Base-by-base conservation (phyloP, 2,888 invertebrate genomes). In the Harpagoxenus sublaevis region DNA sequence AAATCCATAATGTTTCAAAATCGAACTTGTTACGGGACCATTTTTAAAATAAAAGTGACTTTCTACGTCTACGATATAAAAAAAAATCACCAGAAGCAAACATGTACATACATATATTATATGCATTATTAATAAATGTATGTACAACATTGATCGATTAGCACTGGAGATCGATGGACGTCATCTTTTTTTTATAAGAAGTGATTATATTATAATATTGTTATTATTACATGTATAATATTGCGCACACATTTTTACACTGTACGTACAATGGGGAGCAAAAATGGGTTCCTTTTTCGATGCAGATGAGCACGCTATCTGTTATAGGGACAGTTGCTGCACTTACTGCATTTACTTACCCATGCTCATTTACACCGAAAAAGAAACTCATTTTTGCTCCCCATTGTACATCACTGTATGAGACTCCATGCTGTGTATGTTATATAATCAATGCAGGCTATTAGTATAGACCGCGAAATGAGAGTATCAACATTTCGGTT, bases 401-500 rank as follows among this genome's bases (percentile, higher is more conserved):
- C 23, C 23, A 23, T 23, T 23, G 23, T 23, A 23, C 0, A 63
- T 75, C 10, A 45, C 45, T 75, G n/a, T 28, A 45, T 8, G 10
- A 78, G 12, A 31, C 9, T 45, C 28, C n/a, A n/a, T 4, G 8
- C 15, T 31, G 15, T 31, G 15, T 51, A 31, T 3, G 39, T 89
- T 89, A 62, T 68, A 75, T 60, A 89, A 89, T 68, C 23, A 78
- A 87, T 71, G 75, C 45, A 39, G 62, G 10, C 42, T 9, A 70
- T 12, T 77, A 68, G 60, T 75, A 70, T 23, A 28, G n/a, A 12
- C 6, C 31, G 6, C 9, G 39, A 9, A 57, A 68, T 45, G 18
- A 51, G 3, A 70, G 65, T 31, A 65, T 71, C 8, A 35, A 63
- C 15, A 8, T 48, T 35, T 35, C 57, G 18, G 5, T 78, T 55